Percentiles rank a stretch among this genome's conserved stretches.
phyloP scores from a whole-genome alignment of 2,113 vertebrate genomes.

The Caracal caracal region DNA sequence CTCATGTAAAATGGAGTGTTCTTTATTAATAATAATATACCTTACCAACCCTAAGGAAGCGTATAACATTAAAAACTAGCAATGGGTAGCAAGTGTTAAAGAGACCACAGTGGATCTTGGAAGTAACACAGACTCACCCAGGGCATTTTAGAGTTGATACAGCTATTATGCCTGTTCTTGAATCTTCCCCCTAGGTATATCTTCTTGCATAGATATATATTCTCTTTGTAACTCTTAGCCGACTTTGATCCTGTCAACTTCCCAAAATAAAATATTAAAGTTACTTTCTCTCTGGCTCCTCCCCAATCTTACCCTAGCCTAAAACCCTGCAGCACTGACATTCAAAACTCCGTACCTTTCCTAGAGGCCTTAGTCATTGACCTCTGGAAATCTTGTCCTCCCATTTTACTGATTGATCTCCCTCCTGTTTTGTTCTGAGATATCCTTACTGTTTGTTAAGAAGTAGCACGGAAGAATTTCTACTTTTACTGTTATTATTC shows the following conservation, averaged over 20 bases:
- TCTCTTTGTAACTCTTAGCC: background rate
- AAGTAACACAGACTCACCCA: background rate
- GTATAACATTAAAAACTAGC: background rate
- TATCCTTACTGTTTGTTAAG: background rate
- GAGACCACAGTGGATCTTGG: background rate
- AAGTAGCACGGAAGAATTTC: background rate
- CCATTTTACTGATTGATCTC: background rate
- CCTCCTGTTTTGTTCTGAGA: background rate
- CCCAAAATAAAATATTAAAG: background rate
- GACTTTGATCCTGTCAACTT: background rate
- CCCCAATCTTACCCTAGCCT: background rate
- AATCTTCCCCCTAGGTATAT: background rate
- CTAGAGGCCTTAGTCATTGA: background rate
- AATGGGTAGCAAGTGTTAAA: background rate
- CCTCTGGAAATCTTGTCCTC: background rate
- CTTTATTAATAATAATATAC: background rate
- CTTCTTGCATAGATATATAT: background rate
- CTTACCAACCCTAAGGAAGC: background rate
- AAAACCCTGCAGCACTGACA: background rate
- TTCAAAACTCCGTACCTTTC: background rate
- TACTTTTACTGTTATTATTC: background rate
- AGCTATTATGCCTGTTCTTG: background rate
- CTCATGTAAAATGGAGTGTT: background rate
- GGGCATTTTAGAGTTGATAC: background rate
- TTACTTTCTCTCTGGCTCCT: background rate